Conservation (phyloP, 2,797 vertebrate genomes). For the Microctenopoma stevenorrisi region DNA sequence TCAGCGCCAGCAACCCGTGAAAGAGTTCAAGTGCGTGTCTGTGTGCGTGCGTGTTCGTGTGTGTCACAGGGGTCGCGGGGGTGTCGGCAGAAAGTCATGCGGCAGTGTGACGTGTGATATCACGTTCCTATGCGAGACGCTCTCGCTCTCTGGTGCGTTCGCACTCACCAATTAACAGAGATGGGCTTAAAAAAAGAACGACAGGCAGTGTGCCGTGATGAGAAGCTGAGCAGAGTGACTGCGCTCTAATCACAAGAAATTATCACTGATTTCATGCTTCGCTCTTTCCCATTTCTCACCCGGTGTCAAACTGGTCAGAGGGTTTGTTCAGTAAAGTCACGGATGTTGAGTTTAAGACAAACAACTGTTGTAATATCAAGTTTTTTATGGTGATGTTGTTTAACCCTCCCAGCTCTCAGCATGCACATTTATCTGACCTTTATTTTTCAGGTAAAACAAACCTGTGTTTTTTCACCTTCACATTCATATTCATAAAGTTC, state of each 20-base stretch:
- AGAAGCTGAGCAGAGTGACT: constrained; percentile 28
- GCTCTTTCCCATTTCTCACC: constrained; percentile 24
- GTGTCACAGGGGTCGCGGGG: constrained; percentile 59
- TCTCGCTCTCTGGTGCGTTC: constrained; percentile 60
- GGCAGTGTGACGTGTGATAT: constrained; percentile 63
- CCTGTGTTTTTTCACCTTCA: constrained; percentile 23
- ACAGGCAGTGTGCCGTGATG: constrained; percentile 30
- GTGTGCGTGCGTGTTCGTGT: constrained; percentile 22
- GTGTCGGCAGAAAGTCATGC: constrained; percentile 60
- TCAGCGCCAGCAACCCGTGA: constrained; percentile 52
- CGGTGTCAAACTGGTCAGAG: constrained; percentile 10
- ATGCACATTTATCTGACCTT: constrained; percentile 45
- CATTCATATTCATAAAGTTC: constrained; percentile 47
- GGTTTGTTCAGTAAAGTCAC: constrained; percentile 20
- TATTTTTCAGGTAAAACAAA: constrained; percentile 22
- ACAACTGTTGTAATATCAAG: constrained; percentile 6
- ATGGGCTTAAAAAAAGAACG: constrained; percentile 70
- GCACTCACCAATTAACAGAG: constrained; percentile 79
- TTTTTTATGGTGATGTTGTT: constrained; percentile 13
- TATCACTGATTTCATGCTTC: constrained; percentile 19
- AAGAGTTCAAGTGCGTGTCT: constrained; percentile 44
- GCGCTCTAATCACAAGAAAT: constrained; percentile 45
- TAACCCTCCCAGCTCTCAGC: background rate
- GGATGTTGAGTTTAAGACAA: background rate
- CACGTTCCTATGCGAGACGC: constrained; percentile 65